A percentile compares a stretch with the other conserved stretches of the same genome.
phyloP scores from a whole-genome alignment of 2,797 vertebrate genomes.

The Oreochromis mossambicus region DNA sequence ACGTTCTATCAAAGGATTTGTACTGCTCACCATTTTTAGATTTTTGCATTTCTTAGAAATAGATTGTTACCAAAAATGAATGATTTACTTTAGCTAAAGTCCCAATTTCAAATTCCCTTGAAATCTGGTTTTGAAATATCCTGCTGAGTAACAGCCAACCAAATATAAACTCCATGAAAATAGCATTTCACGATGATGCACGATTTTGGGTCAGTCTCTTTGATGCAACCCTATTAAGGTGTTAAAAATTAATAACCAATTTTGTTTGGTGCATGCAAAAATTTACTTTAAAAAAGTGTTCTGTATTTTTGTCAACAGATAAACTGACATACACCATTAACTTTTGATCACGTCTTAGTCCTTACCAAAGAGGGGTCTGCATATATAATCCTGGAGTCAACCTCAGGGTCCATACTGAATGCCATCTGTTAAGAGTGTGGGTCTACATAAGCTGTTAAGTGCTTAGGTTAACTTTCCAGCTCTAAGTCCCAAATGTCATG shows the following conservation, averaged over 20 bases:
- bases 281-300: neutral
- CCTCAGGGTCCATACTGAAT: constrained; percentile 31
- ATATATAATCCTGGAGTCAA: constrained; percentile 34
- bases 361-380: constrained; percentile 19
- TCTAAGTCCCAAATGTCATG: constrained; percentile 40
- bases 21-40: neutral
- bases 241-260: neutral
- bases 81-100: neutral
- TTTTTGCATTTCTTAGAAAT: neutral
- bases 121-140: neutral
- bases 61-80: neutral
- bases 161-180: neutral
- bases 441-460: constrained; percentile 16
- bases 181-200: neutral
- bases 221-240: neutral
- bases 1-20: neutral
- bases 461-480: constrained; percentile 44
- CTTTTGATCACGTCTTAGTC: constrained; percentile 26
- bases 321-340: constrained; percentile 4
- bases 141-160: neutral
- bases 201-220: neutral
- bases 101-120: neutral
- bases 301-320: neutral
- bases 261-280: neutral
- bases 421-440: constrained; percentile 52